A percentile compares a stretch with the other conserved stretches of the same genome.
These are phyloP conservation scores for Corynorhinus townsendii DNA, from an alignment of 2,113 vertebrate genomes.

Conservation along the genomic window DNA sequence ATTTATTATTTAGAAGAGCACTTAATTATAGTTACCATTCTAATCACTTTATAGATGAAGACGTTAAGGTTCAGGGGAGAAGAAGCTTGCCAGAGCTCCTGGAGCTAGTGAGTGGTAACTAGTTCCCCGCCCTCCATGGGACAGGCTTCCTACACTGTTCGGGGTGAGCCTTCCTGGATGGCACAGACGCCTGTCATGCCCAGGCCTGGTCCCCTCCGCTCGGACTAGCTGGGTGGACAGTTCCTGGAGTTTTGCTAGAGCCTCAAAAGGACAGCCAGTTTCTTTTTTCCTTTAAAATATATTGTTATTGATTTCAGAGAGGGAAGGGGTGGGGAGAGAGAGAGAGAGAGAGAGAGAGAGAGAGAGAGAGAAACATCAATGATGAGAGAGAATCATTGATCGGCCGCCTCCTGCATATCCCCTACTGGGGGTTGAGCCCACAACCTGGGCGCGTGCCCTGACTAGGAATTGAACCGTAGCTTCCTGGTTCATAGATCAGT, in stretches of 20 bases:
- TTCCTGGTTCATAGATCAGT: no score
- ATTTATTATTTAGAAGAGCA: conserved; percentile 60
- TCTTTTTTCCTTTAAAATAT: no score
- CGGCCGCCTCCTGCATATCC: no score
- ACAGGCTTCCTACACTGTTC: background rate
- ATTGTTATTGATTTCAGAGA: no score
- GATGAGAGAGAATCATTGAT: no score
- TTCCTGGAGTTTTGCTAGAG: background rate
- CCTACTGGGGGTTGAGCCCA: no score
- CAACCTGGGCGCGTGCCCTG: no score
- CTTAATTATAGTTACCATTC: conserved; percentile 49
- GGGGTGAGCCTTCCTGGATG: background rate
- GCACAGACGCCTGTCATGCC: background rate
- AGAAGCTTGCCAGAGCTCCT: background rate
- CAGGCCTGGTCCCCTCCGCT: background rate
- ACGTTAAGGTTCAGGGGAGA: conserved; percentile 36
- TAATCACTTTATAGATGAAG: conserved; percentile 37
- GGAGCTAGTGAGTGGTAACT: background rate
- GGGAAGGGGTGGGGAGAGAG: no score
- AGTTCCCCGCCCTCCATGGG: background rate
- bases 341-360: background rate
- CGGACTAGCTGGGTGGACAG: background rate
- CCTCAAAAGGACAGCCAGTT: background rate
- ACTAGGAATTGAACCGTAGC: no score
- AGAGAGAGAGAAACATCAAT: background rate